Evolutionary conservation across 2,888 invertebrate species (phyloP).

Genomic region (Gymnosoma rotundatum): DNA sequence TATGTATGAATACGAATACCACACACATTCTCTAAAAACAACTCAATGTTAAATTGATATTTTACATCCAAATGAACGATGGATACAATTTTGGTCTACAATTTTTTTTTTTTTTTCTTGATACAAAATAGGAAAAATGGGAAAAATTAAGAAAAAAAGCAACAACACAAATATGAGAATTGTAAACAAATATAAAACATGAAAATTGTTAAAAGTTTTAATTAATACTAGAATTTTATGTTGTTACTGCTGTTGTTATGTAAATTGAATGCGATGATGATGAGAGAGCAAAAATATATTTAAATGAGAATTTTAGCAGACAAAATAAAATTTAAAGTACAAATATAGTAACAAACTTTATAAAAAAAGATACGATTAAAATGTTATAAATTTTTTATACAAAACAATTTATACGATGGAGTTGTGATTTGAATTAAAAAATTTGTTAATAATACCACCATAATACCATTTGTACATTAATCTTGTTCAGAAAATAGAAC

Average conservation of each 20-base stretch:
- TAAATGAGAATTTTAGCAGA: constrained; percentile 1
- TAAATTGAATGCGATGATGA: constrained; percentile 46
- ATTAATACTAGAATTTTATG: constrained; percentile 78
- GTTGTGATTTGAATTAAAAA: no score
- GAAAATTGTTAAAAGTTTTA: constrained; percentile 77
- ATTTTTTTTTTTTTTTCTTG: constrained; percentile 27
- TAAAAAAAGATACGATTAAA: no score
- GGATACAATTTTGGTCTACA: constrained; percentile 50
- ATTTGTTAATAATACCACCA: no score
- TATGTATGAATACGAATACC: background rate
- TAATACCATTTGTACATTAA: no score
- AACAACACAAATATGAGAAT: constrained; percentile 46
- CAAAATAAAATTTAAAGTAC: background rate
- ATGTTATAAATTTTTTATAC: no score
- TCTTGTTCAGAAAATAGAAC: no score
- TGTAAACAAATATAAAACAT: constrained; percentile 66
- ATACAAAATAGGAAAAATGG: constrained; percentile 8
- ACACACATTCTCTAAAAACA: constrained; percentile 2
- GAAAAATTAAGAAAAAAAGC: constrained; percentile 19
- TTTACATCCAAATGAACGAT: constrained; percentile 47
- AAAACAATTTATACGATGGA: no score
- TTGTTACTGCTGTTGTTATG: constrained; percentile 58
- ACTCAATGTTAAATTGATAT: constrained; percentile 59
- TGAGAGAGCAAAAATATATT: constrained; percentile 37
- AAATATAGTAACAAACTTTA: background rate